Evolutionary conservation across 1,140 invertebrate genomes (phyloP).

Genomic region (Drosophila eugracilis): DNA sequence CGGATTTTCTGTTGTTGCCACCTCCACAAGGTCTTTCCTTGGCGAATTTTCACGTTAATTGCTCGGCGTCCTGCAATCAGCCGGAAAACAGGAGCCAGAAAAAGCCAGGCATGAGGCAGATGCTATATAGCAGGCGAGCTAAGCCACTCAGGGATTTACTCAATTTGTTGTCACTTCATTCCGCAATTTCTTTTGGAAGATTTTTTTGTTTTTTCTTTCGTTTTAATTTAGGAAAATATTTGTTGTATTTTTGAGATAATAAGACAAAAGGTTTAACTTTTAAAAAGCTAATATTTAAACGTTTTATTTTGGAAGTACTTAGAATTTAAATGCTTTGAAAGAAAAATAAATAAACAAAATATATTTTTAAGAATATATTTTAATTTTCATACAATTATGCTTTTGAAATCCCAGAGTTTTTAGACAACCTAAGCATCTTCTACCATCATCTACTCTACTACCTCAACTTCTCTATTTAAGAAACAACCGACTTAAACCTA

Average conservation of each 20-base stretch:
- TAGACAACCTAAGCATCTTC: neutral
- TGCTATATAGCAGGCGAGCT: conserved; percentile 48
- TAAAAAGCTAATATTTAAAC: neutral
- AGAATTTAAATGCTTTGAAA: neutral
- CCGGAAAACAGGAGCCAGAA: conserved; percentile 47
- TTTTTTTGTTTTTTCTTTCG: conserved; percentile 9
- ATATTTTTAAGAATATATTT: neutral
- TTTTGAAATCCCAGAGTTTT: neutral
- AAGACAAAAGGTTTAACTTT: neutral
- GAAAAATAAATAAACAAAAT: neutral
- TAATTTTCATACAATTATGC: neutral
- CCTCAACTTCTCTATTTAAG: no score
- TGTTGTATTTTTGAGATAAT: neutral
- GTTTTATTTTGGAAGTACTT: no score
- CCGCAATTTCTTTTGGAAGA: conserved; percentile 28
- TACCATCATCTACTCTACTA: no score
- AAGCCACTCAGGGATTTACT: conserved; percentile 77
- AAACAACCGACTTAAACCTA: conserved; percentile 73
- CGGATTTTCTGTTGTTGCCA: conserved; percentile 27
- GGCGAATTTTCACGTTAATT: conserved; percentile 79
- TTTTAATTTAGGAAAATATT: conserved; percentile 9
- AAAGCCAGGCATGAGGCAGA: conserved; percentile 15
- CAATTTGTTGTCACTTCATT: conserved; percentile 60
- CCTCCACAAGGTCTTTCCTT: conserved; percentile 57
- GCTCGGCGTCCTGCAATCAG: conserved; percentile 69